These are phyloP conservation scores for Fregata magnificens DNA, from an alignment of 2,113 vertebrate species.

Conservation along the genomic window DNA sequence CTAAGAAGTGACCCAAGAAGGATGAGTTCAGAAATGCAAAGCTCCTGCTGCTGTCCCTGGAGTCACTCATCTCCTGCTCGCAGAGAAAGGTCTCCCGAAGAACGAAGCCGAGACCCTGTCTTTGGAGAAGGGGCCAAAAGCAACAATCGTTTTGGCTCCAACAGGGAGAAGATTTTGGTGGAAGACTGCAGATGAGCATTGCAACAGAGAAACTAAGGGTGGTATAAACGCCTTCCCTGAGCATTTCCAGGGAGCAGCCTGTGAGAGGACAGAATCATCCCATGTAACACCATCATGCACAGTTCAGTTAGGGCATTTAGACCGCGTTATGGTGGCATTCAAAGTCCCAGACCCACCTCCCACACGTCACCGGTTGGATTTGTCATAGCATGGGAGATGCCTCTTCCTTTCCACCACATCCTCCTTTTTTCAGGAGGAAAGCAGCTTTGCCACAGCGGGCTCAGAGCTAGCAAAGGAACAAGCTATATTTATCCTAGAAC, in stretches of 20 bases:
- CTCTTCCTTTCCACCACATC: neutral
- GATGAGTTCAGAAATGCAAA: neutral
- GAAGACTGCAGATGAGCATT: neutral
- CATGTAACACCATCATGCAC: accelerated
- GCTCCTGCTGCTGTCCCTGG: neutral
- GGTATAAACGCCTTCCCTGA: neutral
- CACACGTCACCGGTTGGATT: neutral
- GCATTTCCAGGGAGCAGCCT: neutral
- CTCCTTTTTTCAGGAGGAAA: neutral
- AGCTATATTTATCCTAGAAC: neutral
- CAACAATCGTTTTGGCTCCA: neutral
- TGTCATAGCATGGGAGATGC: accelerated
- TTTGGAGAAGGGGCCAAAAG: neutral
- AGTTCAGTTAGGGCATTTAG: neutral
- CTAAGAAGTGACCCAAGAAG: neutral
- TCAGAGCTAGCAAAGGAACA: neutral
- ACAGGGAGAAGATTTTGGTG: neutral
- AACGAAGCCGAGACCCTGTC: neutral
- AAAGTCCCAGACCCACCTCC: neutral
- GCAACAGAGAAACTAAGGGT: neutral
- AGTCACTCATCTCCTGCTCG: neutral
- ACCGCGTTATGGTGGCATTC: accelerated
- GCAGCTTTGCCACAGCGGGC: neutral
- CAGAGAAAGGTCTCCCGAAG: neutral
- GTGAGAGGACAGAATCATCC: neutral